phyloP scores from a whole-genome alignment of 1,140 invertebrate species.

The Asbolus verrucosus region DNA sequence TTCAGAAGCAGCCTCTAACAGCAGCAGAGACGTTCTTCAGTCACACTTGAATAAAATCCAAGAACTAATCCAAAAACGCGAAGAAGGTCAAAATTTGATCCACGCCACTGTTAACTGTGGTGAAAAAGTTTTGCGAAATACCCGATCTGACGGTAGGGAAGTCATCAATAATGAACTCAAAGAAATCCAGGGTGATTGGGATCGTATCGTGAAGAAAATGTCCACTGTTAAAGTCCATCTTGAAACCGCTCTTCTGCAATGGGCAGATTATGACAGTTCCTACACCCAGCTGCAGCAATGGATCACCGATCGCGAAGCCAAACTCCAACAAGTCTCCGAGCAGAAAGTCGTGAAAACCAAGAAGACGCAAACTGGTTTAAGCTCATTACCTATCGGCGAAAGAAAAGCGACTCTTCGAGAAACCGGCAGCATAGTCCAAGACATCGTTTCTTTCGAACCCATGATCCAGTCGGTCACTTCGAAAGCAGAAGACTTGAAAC shows the following conservation, averaged over 20 bases:
- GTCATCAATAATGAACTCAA: constrained; percentile 89
- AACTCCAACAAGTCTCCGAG: constrained; percentile 93
- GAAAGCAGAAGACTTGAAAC: constrained; percentile 90
- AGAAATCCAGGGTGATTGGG: constrained; percentile 93
- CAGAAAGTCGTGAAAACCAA: constrained; percentile 84
- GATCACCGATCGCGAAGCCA: constrained; percentile 94
- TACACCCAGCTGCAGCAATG: constrained; percentile 93
- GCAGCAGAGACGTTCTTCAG: constrained; percentile 87
- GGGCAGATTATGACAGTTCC: constrained; percentile 95
- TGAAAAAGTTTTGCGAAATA: constrained; percentile 90
- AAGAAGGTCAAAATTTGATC: constrained; percentile 91
- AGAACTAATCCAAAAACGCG: constrained; percentile 84
- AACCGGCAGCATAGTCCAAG: constrained; percentile 93
- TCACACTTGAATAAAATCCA: constrained; percentile 84
- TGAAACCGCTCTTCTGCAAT: constrained; percentile 91
- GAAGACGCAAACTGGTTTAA: constrained; percentile 79
- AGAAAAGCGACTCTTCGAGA: constrained; percentile 89
- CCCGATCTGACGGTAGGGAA: constrained; percentile 89
- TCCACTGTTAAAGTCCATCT: constrained; percentile 92
- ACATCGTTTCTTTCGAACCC: constrained; percentile 94
- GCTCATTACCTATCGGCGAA: constrained; percentile 83
- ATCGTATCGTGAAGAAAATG: constrained; percentile 90
- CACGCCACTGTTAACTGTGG: constrained; percentile 92
- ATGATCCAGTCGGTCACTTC: constrained; percentile 94
- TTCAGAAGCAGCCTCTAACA: constrained; percentile 81